These are phyloP conservation scores for Pithys albifrons DNA, from an alignment of 2,113 vertebrate species.

Conservation along the genomic window DNA sequence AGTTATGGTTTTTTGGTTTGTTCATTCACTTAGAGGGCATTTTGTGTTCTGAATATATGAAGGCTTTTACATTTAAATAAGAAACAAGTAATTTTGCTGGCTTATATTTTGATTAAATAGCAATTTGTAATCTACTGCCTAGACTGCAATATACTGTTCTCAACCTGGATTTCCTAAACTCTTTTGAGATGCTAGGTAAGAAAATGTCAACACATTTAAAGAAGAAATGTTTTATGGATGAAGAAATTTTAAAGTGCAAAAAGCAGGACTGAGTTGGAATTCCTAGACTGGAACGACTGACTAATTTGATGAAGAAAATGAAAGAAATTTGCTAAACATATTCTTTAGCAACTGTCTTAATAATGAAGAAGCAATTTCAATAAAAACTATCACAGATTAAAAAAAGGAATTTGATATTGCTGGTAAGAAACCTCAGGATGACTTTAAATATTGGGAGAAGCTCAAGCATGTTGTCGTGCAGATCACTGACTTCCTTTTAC, in stretches of 20 bases:
- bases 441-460: not conserved
- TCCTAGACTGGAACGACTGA: not conserved
- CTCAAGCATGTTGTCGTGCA: not conserved
- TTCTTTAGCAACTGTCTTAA: not conserved
- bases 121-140: not conserved
- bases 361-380: not conserved
- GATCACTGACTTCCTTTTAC: not conserved
- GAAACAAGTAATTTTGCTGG: not conserved
- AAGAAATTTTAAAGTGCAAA: not conserved
- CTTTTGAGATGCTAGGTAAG: not conserved
- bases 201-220: not conserved
- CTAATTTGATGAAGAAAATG: conserved; percentile 33
- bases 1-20: not conserved
- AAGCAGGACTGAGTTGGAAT: not conserved
- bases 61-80: not conserved
- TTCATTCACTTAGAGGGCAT: not conserved
- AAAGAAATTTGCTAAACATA: not conserved
- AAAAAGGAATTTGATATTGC: not conserved
- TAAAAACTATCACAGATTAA: not conserved
- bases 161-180: not conserved
- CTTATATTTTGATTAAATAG: not conserved
- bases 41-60: not conserved
- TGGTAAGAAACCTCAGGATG: not conserved
- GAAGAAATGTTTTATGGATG: conserved; percentile 21
- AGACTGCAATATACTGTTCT: not conserved